Percentiles rank a stretch among this genome's conserved stretches.
Conservation (phyloP, 2,113 vertebrate species). For the Podarcis cretensis region DNA sequence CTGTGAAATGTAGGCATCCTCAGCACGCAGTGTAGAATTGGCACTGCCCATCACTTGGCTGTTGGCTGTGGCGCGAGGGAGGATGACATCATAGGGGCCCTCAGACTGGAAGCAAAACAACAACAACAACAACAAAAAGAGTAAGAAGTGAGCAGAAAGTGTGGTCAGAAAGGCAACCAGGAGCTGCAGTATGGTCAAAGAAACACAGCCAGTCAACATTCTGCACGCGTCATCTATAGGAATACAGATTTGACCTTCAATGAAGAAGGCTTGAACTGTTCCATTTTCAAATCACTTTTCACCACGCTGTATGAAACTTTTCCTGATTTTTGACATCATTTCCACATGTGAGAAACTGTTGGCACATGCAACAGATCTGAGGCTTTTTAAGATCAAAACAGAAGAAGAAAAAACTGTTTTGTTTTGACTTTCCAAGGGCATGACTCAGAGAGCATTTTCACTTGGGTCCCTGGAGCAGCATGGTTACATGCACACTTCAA, state of each 20-base stretch:
- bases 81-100: conserved; percentile 77
- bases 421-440: background rate
- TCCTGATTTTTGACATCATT: background rate
- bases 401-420: background rate
- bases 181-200: background rate
- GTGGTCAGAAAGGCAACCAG: background rate
- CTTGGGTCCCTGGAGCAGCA: background rate
- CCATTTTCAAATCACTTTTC: no score
- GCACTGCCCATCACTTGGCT: conserved; percentile 73
- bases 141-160: background rate
- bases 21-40: conserved; percentile 79
- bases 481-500: background rate
- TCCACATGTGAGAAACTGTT: background rate
- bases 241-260: background rate
- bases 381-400: background rate
- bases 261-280: background rate
- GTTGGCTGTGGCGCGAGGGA: conserved; percentile 85
- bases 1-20: conserved; percentile 65
- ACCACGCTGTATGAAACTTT: background rate
- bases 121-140: background rate
- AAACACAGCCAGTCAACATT: background rate
- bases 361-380: background rate
- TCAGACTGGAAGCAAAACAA: conserved; percentile 65
- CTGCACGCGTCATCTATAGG: background rate
- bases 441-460: background rate